Evolutionary conservation across 2,888 invertebrate genomes (phyloP), one percentile per base, ranked within the genome.

Genomic region (Meloe dianella): DNA sequence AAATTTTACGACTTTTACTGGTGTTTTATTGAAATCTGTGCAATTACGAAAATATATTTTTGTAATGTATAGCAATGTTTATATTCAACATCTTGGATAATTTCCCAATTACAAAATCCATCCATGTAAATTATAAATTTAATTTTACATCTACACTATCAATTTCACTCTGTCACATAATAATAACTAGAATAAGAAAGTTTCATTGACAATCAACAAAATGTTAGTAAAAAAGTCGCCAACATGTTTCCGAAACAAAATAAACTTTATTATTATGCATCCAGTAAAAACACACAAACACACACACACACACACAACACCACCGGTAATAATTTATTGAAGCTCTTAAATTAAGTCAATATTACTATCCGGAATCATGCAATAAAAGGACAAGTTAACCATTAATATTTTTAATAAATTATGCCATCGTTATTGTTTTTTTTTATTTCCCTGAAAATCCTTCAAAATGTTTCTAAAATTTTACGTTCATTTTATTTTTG

Each of bases 331-430:
- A 24, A 54, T 54, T 54, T 24, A 54, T 24, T 20, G 4, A 54
- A 54, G 2, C 22, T 54, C 54, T 54, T 24, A 54, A 54, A 54
- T 54, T 24, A 54, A 54, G 54, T 54, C 24, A 54, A 24, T 14
- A 54, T 54, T 54, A 54, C 24, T 22, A 54, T 54, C 22, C 14
- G 24, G 54, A 24, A 54, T 24, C 54, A 24, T 54, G 54, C 24
- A 54, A 54, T 51, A 51, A 54, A 24, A 24, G 22, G 54, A 54
- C 24, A 24, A 41, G 12, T 54, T 54, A 10, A 10, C 47, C 20
- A 24, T 54, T 12, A 47, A 47, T 47, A 17, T 14, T 17, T 17
- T 47, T 2, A 20, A 17, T 32, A 35, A 35, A 12, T 35, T 35
- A 35, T 35, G 35, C 14, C 14, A 35, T 35, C 12, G 35, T 14